A percentile compares a stretch with the other conserved stretches of the same genome.
Evolutionary conservation across 2,113 vertebrate genomes (phyloP).

Genomic region (Hypanus sabinus): DNA sequence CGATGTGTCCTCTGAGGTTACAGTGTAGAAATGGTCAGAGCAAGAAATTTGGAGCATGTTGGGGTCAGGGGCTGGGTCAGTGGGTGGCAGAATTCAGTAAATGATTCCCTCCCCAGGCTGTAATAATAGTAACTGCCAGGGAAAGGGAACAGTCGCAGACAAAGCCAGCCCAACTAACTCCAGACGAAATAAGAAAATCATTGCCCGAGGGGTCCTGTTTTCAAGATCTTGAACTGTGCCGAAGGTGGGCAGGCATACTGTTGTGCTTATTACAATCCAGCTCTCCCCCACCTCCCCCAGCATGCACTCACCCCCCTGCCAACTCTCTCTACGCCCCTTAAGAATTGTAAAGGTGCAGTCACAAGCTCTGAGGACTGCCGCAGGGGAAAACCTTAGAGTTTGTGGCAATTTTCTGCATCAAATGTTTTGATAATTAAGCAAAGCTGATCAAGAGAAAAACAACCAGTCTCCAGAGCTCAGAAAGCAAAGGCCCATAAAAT

Average conservation of each 20-base stretch:
- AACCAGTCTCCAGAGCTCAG: conserved; percentile 64
- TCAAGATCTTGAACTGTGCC: conserved; percentile 33
- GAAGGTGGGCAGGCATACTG: background rate
- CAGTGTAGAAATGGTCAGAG: conserved; percentile 41
- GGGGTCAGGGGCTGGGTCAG: conserved; percentile 51
- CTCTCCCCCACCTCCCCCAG: background rate
- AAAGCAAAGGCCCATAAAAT: conserved; percentile 74
- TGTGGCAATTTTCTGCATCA: conserved; percentile 85
- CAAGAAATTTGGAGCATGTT: conserved; percentile 41
- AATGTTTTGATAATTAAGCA: conserved; percentile 88
- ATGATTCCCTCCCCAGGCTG: conserved; percentile 56
- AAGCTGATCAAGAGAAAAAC: conserved; percentile 71
- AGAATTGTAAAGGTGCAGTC: background rate
- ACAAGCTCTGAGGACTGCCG: conserved; percentile 20
- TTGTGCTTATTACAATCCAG: background rate
- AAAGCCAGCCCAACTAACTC: conserved; percentile 53
- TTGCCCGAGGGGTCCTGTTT: conserved; percentile 41
- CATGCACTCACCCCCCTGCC: background rate
- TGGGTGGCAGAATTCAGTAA: conserved; percentile 53
- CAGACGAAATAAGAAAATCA: conserved; percentile 52
- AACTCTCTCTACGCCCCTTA: background rate
- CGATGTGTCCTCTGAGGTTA: conserved; percentile 49
- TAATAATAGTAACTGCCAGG: conserved; percentile 61
- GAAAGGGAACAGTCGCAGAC: conserved; percentile 44
- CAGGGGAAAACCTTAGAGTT: conserved; percentile 57